A percentile compares a stretch with the other conserved stretches of the same genome.
Evolutionary conservation across 2,888 invertebrate genomes (phyloP).

Genomic region (Pollenia amentaria): DNA sequence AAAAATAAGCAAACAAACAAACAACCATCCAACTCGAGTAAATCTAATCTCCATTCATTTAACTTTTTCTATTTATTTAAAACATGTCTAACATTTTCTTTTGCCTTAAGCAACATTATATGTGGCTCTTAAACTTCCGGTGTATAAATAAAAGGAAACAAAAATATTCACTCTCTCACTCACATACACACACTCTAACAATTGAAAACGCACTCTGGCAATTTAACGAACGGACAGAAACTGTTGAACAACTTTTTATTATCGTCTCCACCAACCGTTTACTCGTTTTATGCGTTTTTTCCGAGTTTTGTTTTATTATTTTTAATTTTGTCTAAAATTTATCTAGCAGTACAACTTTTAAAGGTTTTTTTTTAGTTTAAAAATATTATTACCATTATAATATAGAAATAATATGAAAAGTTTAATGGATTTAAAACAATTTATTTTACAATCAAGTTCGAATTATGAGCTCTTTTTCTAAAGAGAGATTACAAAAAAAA

Average conservation of each 20-base stretch:
- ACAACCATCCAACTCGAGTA: constrained; percentile 40
- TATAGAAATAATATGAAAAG: constrained; percentile 54
- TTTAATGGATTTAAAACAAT: constrained; percentile 56
- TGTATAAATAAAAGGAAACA: constrained; percentile 36
- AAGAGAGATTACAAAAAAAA: constrained; percentile 2
- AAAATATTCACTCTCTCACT: not conserved
- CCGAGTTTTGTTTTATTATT: not conserved
- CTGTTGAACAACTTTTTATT: constrained; percentile 57
- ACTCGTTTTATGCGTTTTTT: constrained; percentile 35
- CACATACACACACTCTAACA: not conserved
- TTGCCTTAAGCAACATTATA: constrained; percentile 60
- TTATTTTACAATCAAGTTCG: constrained; percentile 21
- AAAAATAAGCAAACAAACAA: constrained; percentile 13
- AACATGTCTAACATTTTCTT: constrained; percentile 59
- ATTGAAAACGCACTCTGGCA: constrained; percentile 27
- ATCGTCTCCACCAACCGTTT: constrained; percentile 47
- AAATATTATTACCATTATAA: constrained; percentile 17
- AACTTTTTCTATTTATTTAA: constrained; percentile 57
- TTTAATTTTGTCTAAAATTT: constrained; percentile 25
- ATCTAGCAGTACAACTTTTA: constrained; percentile 45
- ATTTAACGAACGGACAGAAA: not conserved
- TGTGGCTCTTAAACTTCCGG: constrained; percentile 62
- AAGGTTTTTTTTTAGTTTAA: constrained; percentile 13
- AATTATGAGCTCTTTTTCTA: constrained; percentile 14
- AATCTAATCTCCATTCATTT: constrained; percentile 63